phyloP scores from a whole-genome alignment of 2,888 invertebrate species.

The Caenorhabditis sulstoni region DNA sequence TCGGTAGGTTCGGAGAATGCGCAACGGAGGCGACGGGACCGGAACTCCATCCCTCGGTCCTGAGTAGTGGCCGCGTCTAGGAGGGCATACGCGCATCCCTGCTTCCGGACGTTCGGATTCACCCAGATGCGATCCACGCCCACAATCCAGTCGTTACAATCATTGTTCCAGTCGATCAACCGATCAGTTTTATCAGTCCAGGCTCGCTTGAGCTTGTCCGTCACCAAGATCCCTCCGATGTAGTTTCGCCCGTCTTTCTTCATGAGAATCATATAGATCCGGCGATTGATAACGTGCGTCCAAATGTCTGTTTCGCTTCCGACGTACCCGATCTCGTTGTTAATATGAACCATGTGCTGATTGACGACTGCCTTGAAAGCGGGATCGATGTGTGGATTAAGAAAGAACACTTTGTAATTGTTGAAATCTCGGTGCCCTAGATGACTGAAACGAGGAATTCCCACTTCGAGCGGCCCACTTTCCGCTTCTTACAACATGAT shows the following conservation, averaged over 20 bases:
- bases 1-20: slow-evolving; percentile 46
- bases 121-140: slow-evolving; percentile 55
- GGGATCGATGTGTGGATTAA: background rate
- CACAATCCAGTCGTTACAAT: slow-evolving; percentile 46
- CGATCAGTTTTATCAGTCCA: slow-evolving; percentile 5
- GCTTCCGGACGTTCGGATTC: slow-evolving; percentile 8
- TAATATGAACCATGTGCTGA: slow-evolving; percentile 24
- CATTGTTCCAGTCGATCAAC: background rate
- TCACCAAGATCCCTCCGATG: slow-evolving; percentile 28
- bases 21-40: slow-evolving; percentile 25
- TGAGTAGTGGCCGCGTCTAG: slow-evolving; percentile 42
- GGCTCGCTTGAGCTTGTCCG: slow-evolving; percentile 27
- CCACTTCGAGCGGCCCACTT: background rate
- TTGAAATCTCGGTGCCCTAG: slow-evolving; percentile 7
- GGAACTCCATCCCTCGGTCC: slow-evolving; percentile 29
- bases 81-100: slow-evolving; percentile 16
- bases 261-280: slow-evolving; percentile 10
- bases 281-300: slow-evolving; percentile 7
- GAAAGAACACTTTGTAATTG: slow-evolving; percentile 14
- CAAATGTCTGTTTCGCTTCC: slow-evolving; percentile 9
- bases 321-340: slow-evolving; percentile 31
- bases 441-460: slow-evolving; percentile 9
- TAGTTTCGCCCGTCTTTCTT: background rate
- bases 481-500: background rate
- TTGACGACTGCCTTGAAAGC: slow-evolving; percentile 20